These are phyloP conservation scores for Ramphastos sulfuratus DNA, from an alignment of 2,113 vertebrate species.

Conservation along the genomic window DNA sequence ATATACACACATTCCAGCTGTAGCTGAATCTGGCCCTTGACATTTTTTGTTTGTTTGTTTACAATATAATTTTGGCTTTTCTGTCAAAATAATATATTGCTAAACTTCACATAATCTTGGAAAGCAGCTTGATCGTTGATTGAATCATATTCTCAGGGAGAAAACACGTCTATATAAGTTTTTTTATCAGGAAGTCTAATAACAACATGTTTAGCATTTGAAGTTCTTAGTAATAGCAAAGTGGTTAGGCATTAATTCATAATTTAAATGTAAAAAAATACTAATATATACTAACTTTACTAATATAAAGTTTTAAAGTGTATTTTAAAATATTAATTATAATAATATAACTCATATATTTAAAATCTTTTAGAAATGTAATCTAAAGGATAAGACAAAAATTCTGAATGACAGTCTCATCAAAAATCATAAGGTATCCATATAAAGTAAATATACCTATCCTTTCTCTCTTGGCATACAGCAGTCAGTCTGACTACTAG, in stretches of 20 bases:
- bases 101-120: background rate
- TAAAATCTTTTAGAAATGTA: background rate
- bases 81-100: background rate
- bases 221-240: background rate
- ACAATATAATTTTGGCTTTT: background rate
- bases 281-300: too few species aligned
- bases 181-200: background rate
- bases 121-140: background rate
- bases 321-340: background rate
- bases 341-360: background rate
- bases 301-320: background rate
- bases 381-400: background rate
- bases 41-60: background rate
- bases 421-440: background rate
- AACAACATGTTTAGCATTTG: background rate
- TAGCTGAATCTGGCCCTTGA: too few species aligned
- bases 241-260: background rate
- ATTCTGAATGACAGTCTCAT: too few species aligned
- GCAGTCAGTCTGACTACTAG: background rate
- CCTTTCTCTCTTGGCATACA: background rate
- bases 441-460: too few species aligned
- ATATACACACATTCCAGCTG: too few species aligned
- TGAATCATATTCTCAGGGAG: background rate
- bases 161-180: background rate
- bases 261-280: background rate